A percentile compares a stretch with the other conserved stretches of the same genome.
Conservation (phyloP, 2,888 invertebrate species). For the Neelides folsomi region DNA sequence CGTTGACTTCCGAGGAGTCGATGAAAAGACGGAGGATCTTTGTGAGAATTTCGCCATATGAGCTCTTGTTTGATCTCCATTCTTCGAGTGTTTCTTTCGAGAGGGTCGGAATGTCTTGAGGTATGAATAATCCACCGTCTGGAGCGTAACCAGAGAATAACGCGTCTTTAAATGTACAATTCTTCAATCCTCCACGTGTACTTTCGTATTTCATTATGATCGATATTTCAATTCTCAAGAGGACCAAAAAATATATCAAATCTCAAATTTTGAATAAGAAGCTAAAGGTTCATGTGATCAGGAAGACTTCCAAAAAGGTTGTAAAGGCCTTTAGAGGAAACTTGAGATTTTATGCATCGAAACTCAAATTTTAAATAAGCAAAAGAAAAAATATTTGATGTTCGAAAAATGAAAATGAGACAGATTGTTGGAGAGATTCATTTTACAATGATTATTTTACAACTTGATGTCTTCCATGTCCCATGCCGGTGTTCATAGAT, state of each 20-base stretch:
- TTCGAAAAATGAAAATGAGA: too few relatives aligned
- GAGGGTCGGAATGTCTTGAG: slow-evolving; percentile 36
- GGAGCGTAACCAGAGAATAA: slow-evolving; percentile 37
- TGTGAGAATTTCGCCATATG: slow-evolving; percentile 37
- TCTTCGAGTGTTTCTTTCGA: slow-evolving; percentile 31
- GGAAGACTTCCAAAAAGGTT: too few relatives aligned
- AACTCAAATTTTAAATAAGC: too few relatives aligned
- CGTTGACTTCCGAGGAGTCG: slow-evolving; percentile 37
- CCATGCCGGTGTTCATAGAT: too few relatives aligned
- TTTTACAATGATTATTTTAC: too few relatives aligned
- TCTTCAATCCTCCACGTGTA: slow-evolving; percentile 36
- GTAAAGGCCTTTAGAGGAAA: too few relatives aligned
- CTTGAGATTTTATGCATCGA: too few relatives aligned
- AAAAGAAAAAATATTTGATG: too few relatives aligned
- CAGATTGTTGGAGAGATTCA: too few relatives aligned
- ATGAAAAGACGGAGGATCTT: slow-evolving; percentile 37
- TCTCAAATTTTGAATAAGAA: too few relatives aligned
- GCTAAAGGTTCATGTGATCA: too few relatives aligned
- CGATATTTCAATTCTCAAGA: background rate
- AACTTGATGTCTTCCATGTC: too few relatives aligned
- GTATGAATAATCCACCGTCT: slow-evolving; percentile 41
- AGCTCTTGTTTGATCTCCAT: slow-evolving; percentile 35
- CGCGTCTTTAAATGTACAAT: slow-evolving; percentile 23
- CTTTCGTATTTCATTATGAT: slow-evolving; percentile 35
- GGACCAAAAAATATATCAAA: background rate